phyloP scores from a whole-genome alignment of 2,113 vertebrate species.

The Cyprinodon tularosa region DNA sequence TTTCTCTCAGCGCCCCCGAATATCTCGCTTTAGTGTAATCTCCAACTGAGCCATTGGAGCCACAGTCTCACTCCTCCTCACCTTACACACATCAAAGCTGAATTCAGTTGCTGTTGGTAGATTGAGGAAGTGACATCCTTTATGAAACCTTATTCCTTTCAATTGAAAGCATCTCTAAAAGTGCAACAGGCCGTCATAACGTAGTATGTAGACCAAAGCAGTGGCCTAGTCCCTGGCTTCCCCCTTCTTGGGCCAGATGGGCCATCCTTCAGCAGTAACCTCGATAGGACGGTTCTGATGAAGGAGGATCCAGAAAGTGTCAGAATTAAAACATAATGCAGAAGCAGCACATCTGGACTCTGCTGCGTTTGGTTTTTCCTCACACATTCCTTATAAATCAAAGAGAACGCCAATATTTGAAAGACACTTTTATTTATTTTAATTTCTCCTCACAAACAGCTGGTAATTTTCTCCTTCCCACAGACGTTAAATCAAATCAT shows the following conservation, averaged over 20 bases:
- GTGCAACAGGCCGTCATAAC: slow-evolving; percentile 27
- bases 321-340: slow-evolving; percentile 32
- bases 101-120: slow-evolving; percentile 1
- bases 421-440: slow-evolving; percentile 23
- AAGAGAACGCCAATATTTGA: slow-evolving; percentile 19
- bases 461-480: slow-evolving; percentile 12
- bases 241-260: slow-evolving; percentile 35
- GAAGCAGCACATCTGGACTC: slow-evolving; percentile 49
- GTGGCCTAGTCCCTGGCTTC: slow-evolving; percentile 4
- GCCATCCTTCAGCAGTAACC: slow-evolving; percentile 55
- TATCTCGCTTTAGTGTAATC: slow-evolving; percentile 61
- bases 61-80: slow-evolving; percentile 19
- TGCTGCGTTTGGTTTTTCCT: slow-evolving; percentile 36
- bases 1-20: slow-evolving; percentile 60
- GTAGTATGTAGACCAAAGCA: slow-evolving; percentile 65
- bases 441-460: background rate
- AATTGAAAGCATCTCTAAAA: slow-evolving; percentile 1
- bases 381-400: slow-evolving; percentile 29
- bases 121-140: background rate
- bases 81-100: slow-evolving; percentile 13
- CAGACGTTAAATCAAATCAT: slow-evolving; percentile 1
- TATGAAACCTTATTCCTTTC: background rate
- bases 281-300: slow-evolving; percentile 46
- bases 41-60: slow-evolving; percentile 55
- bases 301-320: slow-evolving; percentile 33